Evolutionary conservation across 1,140 invertebrate genomes (phyloP).

Genomic region (Ceratosolen fusciceps): DNA sequence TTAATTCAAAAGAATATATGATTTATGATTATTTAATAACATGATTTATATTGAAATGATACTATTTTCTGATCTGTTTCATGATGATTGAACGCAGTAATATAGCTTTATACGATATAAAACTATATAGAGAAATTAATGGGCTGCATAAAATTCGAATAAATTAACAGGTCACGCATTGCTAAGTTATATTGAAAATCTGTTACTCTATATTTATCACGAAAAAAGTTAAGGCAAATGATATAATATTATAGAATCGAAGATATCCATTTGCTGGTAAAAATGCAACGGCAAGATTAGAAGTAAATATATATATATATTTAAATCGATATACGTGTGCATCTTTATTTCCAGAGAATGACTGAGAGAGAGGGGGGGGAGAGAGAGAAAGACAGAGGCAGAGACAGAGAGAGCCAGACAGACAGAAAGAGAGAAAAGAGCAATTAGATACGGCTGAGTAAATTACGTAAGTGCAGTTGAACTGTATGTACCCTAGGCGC

Average conservation of each 20-base stretch:
- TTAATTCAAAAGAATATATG: too few species aligned
- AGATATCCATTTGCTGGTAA: background rate
- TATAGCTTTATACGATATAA: background rate
- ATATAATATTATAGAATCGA: background rate
- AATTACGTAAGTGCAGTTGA: constrained; percentile 39
- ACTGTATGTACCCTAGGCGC: background rate
- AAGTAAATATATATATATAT: background rate
- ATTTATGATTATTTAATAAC: too few species aligned
- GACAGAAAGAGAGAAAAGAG: background rate
- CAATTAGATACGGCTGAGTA: constrained; percentile 34
- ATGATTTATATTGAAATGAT: too few species aligned
- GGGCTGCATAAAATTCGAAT: background rate
- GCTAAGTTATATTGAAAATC: background rate
- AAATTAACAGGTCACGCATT: background rate
- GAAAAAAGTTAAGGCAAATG: background rate
- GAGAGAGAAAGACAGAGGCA: background rate
- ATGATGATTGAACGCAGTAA: background rate
- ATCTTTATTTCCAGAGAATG: background rate
- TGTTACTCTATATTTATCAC: background rate
- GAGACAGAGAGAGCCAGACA: constrained; percentile 1
- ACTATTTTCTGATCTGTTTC: background rate
- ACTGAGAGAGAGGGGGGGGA: background rate
- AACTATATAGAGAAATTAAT: background rate
- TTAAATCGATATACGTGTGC: background rate
- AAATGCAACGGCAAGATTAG: background rate